Evolutionary conservation across 2,888 invertebrate genomes (phyloP).

Genomic region (Seladonia tumulorum): DNA sequence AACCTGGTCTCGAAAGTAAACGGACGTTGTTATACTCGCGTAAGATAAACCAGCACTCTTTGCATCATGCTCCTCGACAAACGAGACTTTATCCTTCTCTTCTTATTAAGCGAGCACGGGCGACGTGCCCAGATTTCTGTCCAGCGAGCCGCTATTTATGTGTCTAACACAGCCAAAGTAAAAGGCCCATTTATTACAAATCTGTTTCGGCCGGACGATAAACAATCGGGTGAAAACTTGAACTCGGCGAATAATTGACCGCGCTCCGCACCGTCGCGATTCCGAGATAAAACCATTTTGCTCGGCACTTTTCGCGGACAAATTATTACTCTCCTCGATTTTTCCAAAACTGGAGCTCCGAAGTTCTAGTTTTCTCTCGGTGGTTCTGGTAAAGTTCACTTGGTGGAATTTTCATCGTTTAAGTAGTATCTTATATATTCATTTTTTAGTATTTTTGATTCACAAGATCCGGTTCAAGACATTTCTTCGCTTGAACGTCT

Average conservation of each 20-base stretch:
- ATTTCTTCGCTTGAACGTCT: neutral
- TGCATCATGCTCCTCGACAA: slow-evolving; percentile 64
- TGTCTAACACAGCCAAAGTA: slow-evolving; percentile 48
- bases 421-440: no score
- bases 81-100: slow-evolving; percentile 62
- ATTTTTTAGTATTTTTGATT: no score
- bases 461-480: no score
- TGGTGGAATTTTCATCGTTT: neutral
- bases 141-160: slow-evolving; percentile 41
- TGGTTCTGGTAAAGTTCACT: neutral
- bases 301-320: neutral
- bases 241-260: slow-evolving; percentile 27
- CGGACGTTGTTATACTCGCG: slow-evolving; percentile 64
- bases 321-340: neutral
- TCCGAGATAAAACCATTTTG: slow-evolving; percentile 7
- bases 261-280: slow-evolving; percentile 19
- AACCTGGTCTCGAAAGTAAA: slow-evolving; percentile 70
- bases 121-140: slow-evolving; percentile 58
- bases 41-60: slow-evolving; percentile 61
- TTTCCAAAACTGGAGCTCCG: neutral
- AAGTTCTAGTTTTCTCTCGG: neutral
- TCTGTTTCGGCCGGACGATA: slow-evolving; percentile 44
- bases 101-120: slow-evolving; percentile 53
- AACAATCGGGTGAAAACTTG: slow-evolving; percentile 50
- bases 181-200: slow-evolving; percentile 57